Base-by-base conservation (phyloP, 2,113 vertebrate species). In the Choloepus hoffmanni region DNA sequence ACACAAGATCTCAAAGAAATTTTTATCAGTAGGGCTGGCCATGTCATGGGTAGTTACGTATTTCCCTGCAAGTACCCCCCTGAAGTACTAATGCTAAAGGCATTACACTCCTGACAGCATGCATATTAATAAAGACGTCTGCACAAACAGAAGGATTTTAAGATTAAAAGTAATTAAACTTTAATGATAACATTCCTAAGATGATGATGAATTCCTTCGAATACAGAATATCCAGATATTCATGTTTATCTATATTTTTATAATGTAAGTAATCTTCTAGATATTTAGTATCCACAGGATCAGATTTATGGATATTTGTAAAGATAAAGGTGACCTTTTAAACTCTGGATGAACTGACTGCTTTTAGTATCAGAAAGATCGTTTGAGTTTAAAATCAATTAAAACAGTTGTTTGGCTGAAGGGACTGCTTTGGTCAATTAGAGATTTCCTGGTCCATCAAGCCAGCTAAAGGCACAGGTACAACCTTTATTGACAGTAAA, bases 311-410 rank as follows among this genome's bases (percentile, higher is more conserved):
- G 8, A 13, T 58, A 26, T 70, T 63, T 70, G 13, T 26, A 74
- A 95, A 78, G 65, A 82, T 55, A 84, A 85, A 73, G 10, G 58
- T 67, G 10, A 33, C 12, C 58, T 65, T 88, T 70, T 13, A 87
- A 85, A 90, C 33, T 63, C 82, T 67, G n/a, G 81, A 60, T 68
- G 60, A 91, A 43, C 16, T 24, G 23, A 18, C 30, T 8, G 26
- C 18, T 78, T 68, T 50, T 67, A 33, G 36, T 72, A 86, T 58
- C 62, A 78, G 43, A 28, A 92, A 89, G 15, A n/a, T 36, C 4
- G 0, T 86, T 60, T 94, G 67, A 63, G 28, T 77, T 77, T 45
- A 88, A 90, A 81, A 82, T 76, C 36, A 43, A 81, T 76, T 74
- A 85, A 68, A 58, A n/a, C 33, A 55, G 19, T 50, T 65, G 6